Base-by-base conservation (phyloP, 2,113 vertebrate genomes). In the Mionectes macconnelli region DNA sequence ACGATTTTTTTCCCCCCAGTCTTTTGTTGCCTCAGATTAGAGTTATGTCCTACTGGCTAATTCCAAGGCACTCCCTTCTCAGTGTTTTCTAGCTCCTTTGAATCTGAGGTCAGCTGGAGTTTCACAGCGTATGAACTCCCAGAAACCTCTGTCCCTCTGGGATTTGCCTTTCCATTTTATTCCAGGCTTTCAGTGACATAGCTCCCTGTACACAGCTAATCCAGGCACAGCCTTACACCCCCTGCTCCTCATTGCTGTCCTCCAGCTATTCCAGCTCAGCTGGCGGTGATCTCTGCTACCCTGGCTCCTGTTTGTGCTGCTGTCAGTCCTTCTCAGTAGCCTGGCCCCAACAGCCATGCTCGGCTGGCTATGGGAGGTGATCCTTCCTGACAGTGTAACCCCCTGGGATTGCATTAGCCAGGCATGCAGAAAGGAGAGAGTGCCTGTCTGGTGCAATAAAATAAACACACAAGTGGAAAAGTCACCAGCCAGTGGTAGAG, bases 391-490 rank as follows among this genome's bases (percentile, higher is more conserved):
- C 95, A 97, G 93, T 0, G 1, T 52, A 70, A 86, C 81, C 40
- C 86, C 66, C 73, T 93, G 96, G 88, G 69, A 95, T 90, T 93
- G 91, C 89, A 63, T 94, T 95, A 96, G 85, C 39, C 91, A 96
- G 81, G 84, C 94, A 94, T 82, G 93, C 90, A 90, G 93, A 93
- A 93, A 90, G 53, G 86, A 37, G 84, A 35, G 70, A 95, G 89
- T 72, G 93, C 89, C 74, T 96, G 94, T 91, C 91, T 95, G 57
- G 60, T 82, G 75, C 39, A 60, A 84, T 85, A 75, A 89, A 94
- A 92, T 55, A 92, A 95, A 92, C 84, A 66, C 59, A 53, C 1
- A 8, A 33, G 72, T 60, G 55, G 53, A 8, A 79, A 81, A 80
- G 80, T 27, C 33, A 78, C 18, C 25, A 68, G 49, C 45, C 44